Evolutionary conservation across 1,140 invertebrate genomes (phyloP).

Genomic region (Lasioglossum baleicum): DNA sequence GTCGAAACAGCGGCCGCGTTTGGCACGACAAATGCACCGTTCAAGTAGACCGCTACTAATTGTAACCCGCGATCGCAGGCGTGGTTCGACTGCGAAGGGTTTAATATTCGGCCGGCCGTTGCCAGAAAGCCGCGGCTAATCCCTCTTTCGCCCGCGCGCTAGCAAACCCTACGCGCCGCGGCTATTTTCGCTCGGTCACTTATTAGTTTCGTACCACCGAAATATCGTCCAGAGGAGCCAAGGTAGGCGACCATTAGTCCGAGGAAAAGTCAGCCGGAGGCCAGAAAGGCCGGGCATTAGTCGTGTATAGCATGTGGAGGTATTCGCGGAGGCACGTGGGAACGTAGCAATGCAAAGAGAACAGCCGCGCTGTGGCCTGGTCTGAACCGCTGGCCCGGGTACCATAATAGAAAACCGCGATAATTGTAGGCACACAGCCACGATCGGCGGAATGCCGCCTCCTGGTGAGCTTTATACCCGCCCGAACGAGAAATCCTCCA

Average conservation of each 20-base stretch:
- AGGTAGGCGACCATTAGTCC: conserved; percentile 51
- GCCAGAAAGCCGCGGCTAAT: too few species aligned
- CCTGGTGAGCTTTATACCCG: conserved; percentile 28
- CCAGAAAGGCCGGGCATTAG: conserved; percentile 49
- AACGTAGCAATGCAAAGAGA: conserved; percentile 56
- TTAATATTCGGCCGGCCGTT: conserved; percentile 14
- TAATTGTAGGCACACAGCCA: conserved; percentile 55
- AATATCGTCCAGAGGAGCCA: conserved; percentile 46
- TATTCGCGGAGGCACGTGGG: conserved; percentile 56
- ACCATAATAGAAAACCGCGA: conserved; percentile 57
- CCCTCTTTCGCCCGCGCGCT: not conserved
- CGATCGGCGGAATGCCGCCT: conserved; percentile 48
- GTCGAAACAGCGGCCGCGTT: too few species aligned
- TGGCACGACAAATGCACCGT: too few species aligned
- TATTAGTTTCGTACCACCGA: conserved; percentile 50
- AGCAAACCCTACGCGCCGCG: not conserved
- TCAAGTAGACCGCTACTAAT: too few species aligned
- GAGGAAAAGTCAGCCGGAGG: conserved; percentile 46
- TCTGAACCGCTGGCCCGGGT: conserved; percentile 49
- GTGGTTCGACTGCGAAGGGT: too few species aligned
- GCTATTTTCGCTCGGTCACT: conserved; percentile 45
- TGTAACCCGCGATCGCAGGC: too few species aligned
- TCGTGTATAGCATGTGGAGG: conserved; percentile 46
- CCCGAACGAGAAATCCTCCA: too few species aligned
- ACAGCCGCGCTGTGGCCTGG: conserved; percentile 42